These are phyloP conservation scores for Polypedilum pembai DNA, from an alignment of 1,140 invertebrate species.

Conservation along the genomic window DNA sequence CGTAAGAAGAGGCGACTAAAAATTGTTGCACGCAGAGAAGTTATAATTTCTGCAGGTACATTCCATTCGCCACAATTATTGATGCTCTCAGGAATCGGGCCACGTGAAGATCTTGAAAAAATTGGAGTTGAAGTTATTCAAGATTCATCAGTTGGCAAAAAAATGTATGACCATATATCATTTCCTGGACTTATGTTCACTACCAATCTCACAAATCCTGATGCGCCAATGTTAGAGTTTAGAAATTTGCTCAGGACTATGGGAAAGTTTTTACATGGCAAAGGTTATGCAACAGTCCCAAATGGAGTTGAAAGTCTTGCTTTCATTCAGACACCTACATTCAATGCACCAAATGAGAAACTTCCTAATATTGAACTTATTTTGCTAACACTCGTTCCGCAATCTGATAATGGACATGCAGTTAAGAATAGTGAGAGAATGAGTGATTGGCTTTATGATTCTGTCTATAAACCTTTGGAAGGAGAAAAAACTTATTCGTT, in stretches of 20 bases:
- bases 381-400: slow-evolving; percentile 47
- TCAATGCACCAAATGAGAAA: slow-evolving; percentile 41
- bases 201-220: slow-evolving; percentile 44
- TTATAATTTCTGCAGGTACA: slow-evolving; percentile 47
- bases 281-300: slow-evolving; percentile 48
- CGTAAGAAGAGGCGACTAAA: slow-evolving; percentile 39
- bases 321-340: slow-evolving; percentile 50
- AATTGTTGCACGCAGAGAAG: slow-evolving; percentile 43
- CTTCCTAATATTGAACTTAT: slow-evolving; percentile 57
- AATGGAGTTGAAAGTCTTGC: slow-evolving; percentile 57
- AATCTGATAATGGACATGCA: slow-evolving; percentile 57
- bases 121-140: slow-evolving; percentile 41
- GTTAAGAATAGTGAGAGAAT: slow-evolving; percentile 50
- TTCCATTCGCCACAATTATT: slow-evolving; percentile 51
- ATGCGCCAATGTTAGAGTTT: slow-evolving; percentile 31
- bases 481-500: slow-evolving; percentile 49
- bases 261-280: slow-evolving; percentile 45
- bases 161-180: slow-evolving; percentile 44
- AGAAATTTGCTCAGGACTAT: slow-evolving; percentile 37
- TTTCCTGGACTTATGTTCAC: slow-evolving; percentile 39
- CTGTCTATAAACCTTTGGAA: slow-evolving; percentile 50
- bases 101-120: slow-evolving; percentile 45
- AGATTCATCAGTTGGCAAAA: slow-evolving; percentile 41
- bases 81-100: slow-evolving; percentile 55
- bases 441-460: slow-evolving; percentile 51